Evolutionary conservation across 2,797 vertebrate species (phyloP), one percentile per base, ranked within the genome.

Genomic region (Strix occidentalis): DNA sequence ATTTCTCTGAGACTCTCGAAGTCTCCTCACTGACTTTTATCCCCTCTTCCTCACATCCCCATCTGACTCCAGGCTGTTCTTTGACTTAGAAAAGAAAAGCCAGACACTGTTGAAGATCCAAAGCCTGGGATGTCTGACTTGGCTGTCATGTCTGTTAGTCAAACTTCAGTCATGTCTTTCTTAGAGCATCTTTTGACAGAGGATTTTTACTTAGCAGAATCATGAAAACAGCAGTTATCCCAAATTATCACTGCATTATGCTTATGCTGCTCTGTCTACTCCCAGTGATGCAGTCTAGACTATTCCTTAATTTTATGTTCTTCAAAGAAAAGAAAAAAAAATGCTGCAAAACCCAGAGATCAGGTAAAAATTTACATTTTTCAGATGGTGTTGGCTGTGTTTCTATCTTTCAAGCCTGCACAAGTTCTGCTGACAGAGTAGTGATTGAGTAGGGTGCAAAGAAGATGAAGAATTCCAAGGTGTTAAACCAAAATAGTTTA

Each of bases 391-490:
- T 46, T 56, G 15, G 5, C 26, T 84, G 21, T 54, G 11, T 76
- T 86, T 93, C 83, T 93, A 31, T 84, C 77, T 78, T 94, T 86
- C 90, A 89, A 95, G 81, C 41, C 90, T 81, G 60, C 26, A 82
- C 95, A 93, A 79, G 93, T 90, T 84, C 70, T 92, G 25, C 72
- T 74, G 87, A 69, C 58, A 76, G 29, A 61, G 13, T 18, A 88
- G 45, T 75, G 74, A 86, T 45, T 84, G 51, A 79, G 35, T 54
- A 68, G 37, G 29, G 25, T 64, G 31, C 23, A 92, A 82, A 95
- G 70, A 87, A 84, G 31, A 90, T 72, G 10, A 81, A 69, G 26
- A 54, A 92, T 82, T 79, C 37, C 63, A 84, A 89, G 35, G 64
- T 66, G 58, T 54, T 75, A 86, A 65, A 88, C n/a, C 5, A 65